Evolutionary conservation across 2,113 vertebrate genomes (phyloP).

Genomic region (Nothobranchius kuhntae): DNA sequence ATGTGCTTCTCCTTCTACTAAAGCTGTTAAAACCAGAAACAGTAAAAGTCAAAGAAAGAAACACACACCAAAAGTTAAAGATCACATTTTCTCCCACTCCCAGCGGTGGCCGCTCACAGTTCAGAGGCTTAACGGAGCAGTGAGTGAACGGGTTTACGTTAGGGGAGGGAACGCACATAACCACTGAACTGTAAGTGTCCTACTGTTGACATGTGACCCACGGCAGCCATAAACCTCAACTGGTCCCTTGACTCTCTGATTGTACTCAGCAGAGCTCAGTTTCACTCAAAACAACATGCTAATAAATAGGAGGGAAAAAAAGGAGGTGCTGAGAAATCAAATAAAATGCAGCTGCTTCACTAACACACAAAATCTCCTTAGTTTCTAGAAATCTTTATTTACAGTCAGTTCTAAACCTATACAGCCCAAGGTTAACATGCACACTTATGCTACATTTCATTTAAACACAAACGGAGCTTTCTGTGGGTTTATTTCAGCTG

Average conservation of each 20-base stretch:
- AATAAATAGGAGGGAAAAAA: constrained; percentile 46
- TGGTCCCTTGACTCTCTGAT: constrained; percentile 55
- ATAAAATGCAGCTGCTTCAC: constrained; percentile 6
- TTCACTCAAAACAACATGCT: constrained; percentile 47
- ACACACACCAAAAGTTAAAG: constrained; percentile 60
- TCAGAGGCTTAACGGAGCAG: constrained; percentile 45
- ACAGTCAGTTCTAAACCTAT: too few relatives aligned
- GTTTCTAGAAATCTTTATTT: too few relatives aligned
- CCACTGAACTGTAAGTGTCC: constrained; percentile 68
- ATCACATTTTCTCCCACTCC: constrained; percentile 58
- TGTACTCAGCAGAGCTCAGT: constrained; percentile 51
- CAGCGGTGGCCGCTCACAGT: constrained; percentile 41
- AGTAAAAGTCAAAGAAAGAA: constrained; percentile 63
- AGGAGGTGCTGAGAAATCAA: constrained; percentile 23
- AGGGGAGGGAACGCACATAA: constrained; percentile 65
- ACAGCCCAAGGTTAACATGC: neutral
- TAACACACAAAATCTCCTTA: neutral
- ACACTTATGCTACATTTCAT: neutral
- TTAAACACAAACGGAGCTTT: neutral
- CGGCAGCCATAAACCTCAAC: constrained; percentile 64
- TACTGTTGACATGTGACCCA: constrained; percentile 66
- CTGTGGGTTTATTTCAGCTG: neutral
- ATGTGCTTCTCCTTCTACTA: constrained; percentile 33
- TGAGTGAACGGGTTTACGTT: constrained; percentile 64
- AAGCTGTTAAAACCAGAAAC: constrained; percentile 50